Evolutionary conservation across 92 coral and sea anemone genomes (phyloP).

Genomic region (Nematostella vectensis): DNA sequence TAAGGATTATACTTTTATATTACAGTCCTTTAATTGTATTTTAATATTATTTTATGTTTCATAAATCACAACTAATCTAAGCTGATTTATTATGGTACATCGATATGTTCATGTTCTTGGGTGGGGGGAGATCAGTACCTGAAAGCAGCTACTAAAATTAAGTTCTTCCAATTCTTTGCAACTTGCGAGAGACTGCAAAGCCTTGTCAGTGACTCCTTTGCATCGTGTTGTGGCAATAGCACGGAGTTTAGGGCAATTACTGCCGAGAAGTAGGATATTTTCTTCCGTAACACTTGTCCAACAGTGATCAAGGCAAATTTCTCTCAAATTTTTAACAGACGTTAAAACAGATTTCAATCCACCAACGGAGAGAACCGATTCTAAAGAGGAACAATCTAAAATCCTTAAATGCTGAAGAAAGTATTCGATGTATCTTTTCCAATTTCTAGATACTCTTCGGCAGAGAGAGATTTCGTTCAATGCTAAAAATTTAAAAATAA

Average conservation of each 20-base stretch:
- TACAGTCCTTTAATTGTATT: no score
- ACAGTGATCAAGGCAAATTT: slow-evolving; percentile 61
- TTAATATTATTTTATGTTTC: no score
- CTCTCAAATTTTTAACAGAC: slow-evolving; percentile 60
- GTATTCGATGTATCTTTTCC: slow-evolving; percentile 30
- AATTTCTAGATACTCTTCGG: slow-evolving; percentile 56
- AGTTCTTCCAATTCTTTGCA: slow-evolving; percentile 59
- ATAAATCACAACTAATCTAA: no score
- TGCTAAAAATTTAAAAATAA: slow-evolving; percentile 35
- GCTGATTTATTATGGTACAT: no score
- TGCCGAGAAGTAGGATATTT: slow-evolving; percentile 47
- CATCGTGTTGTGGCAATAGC: slow-evolving; percentile 58
- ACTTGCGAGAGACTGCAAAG: slow-evolving; percentile 45
- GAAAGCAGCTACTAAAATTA: slow-evolving; percentile 82
- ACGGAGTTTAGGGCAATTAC: slow-evolving; percentile 64
- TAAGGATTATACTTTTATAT: no score
- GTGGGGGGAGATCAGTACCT: no score
- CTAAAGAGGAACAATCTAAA: slow-evolving; percentile 57
- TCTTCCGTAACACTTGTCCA: slow-evolving; percentile 80
- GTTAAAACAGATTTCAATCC: slow-evolving; percentile 52
- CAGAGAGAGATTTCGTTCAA: slow-evolving; percentile 44
- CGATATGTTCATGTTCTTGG: no score
- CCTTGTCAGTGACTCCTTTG: slow-evolving; percentile 60
- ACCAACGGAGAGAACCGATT: slow-evolving; percentile 36
- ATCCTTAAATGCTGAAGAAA: slow-evolving; percentile 25